These are phyloP conservation scores for Aphodius sticticus DNA, from an alignment of 2,888 invertebrate species.

Conservation along the genomic window DNA sequence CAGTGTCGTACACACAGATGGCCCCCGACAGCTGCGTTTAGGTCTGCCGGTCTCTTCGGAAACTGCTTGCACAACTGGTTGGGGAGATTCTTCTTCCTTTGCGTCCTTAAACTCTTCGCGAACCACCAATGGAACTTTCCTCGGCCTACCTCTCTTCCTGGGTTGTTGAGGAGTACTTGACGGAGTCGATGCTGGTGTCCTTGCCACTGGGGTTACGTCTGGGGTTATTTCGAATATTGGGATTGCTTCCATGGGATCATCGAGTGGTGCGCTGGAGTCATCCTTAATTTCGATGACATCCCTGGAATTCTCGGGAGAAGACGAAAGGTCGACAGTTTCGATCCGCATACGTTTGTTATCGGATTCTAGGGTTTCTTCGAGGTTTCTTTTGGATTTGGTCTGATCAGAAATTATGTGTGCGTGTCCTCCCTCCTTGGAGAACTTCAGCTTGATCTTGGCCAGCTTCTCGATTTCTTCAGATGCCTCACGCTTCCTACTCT, in stretches of 20 bases:
- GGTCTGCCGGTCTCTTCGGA: conserved; percentile 50
- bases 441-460: conserved; percentile 64
- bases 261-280: conserved; percentile 31
- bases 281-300: conserved; percentile 33
- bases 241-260: conserved; percentile 47
- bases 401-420: conserved; percentile 55
- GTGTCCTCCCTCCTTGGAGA: conserved; percentile 61
- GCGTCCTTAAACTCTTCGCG: conserved; percentile 55
- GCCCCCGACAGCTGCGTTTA: conserved; percentile 59
- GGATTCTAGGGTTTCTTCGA: conserved; percentile 29
- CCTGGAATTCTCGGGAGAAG: conserved; percentile 37
- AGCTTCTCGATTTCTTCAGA: conserved; percentile 57
- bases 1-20: conserved; percentile 55
- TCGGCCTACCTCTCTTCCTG: conserved; percentile 62
- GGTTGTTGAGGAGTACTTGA: conserved; percentile 50
- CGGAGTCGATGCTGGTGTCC: conserved; percentile 31
- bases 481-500: conserved; percentile 50
- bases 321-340: conserved; percentile 40
- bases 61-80: conserved; percentile 27
- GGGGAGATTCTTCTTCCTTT: conserved; percentile 42
- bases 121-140: conserved; percentile 59
- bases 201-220: conserved; percentile 36
- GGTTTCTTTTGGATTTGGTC: conserved; percentile 36
- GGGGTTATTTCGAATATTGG: conserved; percentile 49
- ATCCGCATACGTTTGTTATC: conserved; percentile 40